Conservation (phyloP, 2,797 vertebrate species). For the Cyclura pinguis region DNA sequence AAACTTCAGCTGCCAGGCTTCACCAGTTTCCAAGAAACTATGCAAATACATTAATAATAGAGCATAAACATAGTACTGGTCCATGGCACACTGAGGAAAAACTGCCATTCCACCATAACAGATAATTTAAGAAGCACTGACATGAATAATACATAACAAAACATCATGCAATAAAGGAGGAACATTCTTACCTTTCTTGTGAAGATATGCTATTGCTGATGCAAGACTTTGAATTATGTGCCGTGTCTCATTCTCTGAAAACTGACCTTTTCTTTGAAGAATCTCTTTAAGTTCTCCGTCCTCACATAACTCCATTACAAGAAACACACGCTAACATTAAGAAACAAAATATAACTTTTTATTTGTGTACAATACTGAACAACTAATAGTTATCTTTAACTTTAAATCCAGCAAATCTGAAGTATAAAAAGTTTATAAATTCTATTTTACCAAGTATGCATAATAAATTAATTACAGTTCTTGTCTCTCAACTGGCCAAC, state of each 20-base stretch:
- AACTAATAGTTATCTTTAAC: conserved; percentile 9
- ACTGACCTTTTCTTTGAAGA: conserved; percentile 79
- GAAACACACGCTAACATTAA: conserved; percentile 84
- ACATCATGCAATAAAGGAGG: conserved; percentile 15
- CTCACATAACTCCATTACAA: conserved; percentile 89
- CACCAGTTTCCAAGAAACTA: too few species aligned
- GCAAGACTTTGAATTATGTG: conserved; percentile 85
- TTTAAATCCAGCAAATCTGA: background rate
- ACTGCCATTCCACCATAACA: too few species aligned
- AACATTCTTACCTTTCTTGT: conserved; percentile 80
- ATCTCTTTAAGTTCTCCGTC: conserved; percentile 87
- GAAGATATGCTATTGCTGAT: conserved; percentile 86
- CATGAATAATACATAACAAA: conserved; percentile 22
- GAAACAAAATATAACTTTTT: conserved; percentile 33
- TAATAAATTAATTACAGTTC: background rate
- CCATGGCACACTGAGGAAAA: too few species aligned
- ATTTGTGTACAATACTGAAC: conserved; percentile 27
- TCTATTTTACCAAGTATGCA: background rate
- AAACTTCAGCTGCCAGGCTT: too few species aligned
- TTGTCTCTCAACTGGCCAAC: conserved; percentile 25
- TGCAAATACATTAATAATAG: too few species aligned
- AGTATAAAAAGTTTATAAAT: background rate
- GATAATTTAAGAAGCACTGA: too few species aligned
- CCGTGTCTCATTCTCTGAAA: conserved; percentile 88
- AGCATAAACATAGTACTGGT: too few species aligned